These are phyloP conservation scores for Samia ricini DNA, from an alignment of 1,140 invertebrate genomes.

Conservation along the genomic window DNA sequence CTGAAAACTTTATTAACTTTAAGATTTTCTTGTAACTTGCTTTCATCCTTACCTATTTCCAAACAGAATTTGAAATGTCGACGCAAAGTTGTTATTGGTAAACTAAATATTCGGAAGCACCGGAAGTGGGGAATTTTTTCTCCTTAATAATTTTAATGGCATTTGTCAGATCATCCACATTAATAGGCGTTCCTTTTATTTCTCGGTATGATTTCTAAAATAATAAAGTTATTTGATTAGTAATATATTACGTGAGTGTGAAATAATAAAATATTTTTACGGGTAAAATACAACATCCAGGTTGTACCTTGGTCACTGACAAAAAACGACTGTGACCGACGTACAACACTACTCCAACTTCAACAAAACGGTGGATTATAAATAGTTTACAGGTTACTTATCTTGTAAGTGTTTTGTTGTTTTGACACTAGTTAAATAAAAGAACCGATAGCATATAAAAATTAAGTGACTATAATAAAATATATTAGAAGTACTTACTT, in stretches of 20 bases:
- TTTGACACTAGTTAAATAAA: constrained; percentile 19
- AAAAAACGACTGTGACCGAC: constrained; percentile 22
- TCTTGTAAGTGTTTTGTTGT: constrained; percentile 12
- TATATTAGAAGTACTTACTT: constrained; percentile 13
- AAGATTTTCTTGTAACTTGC: constrained; percentile 23
- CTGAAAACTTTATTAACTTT: constrained; percentile 26
- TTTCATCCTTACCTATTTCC: too few species aligned
- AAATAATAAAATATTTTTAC: constrained; percentile 25
- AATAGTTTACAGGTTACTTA: constrained; percentile 20
- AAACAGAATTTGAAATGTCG: too few species aligned
- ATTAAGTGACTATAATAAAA: constrained; percentile 16
- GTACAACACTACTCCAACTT: constrained; percentile 26
- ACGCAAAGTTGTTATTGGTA: too few species aligned
- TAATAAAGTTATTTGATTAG: constrained; percentile 20
- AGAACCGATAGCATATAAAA: constrained; percentile 25
- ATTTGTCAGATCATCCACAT: constrained; percentile 24
- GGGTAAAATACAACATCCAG: constrained; percentile 22
- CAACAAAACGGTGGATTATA: constrained; percentile 22
- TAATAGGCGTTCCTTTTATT: constrained; percentile 21
- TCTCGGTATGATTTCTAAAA: constrained; percentile 13
- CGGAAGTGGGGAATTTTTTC: neutral
- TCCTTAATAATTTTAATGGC: neutral
- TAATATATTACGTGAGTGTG: constrained; percentile 23
- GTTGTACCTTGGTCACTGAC: constrained; percentile 20
- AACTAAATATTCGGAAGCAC: neutral